Conservation (phyloP, 2,797 vertebrate species). For the Scolopax rusticola region DNA sequence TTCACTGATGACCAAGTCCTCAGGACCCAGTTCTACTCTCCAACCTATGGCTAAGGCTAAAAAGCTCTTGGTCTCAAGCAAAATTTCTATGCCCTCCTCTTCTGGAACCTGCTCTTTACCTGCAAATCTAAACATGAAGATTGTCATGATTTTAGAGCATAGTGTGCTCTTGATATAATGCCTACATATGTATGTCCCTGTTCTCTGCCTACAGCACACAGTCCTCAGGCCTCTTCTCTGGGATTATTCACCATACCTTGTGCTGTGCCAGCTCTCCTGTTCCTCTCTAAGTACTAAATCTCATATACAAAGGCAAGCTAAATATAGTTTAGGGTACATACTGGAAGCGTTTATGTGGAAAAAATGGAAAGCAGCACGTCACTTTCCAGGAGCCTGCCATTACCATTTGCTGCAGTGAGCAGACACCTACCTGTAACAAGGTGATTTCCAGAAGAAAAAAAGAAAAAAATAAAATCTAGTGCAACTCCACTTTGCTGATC, state of each 20-base stretch:
- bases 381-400: neutral
- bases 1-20: neutral
- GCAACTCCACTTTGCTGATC: neutral
- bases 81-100: neutral
- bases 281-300: neutral
- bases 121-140: neutral
- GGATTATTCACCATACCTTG: neutral
- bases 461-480: neutral
- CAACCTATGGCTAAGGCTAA: neutral
- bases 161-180: neutral
- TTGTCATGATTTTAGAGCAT: neutral
- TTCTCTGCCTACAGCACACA: neutral
- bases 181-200: rapidly evolving
- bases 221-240: neutral
- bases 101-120: neutral
- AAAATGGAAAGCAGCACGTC: neutral
- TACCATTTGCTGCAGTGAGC: neutral
- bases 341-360: neutral
- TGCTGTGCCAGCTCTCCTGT: neutral
- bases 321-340: neutral
- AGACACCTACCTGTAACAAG: neutral
- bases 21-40: neutral
- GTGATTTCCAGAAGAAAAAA: neutral
- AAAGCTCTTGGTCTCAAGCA: neutral
- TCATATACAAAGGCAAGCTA: neutral